Evolutionary conservation across 2,797 vertebrate genomes (phyloP).

Genomic region (Calcarius lapponicus): DNA sequence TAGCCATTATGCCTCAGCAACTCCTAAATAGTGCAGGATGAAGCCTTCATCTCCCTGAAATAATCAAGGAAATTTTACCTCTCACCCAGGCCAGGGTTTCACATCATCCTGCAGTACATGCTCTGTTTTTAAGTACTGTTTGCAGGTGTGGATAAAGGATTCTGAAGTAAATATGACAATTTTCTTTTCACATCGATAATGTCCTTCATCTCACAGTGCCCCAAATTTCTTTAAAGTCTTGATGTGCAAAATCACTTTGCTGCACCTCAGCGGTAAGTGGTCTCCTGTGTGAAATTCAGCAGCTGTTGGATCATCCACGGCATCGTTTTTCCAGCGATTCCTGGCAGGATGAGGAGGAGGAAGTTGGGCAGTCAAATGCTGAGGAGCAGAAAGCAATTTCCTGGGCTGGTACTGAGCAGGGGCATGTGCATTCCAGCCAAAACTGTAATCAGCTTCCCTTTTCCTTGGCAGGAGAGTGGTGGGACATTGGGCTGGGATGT

Average conservation of each 20-base stretch:
- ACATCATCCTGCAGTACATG: not conserved
- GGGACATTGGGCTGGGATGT: not conserved
- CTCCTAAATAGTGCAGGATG: not conserved
- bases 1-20: not conserved
- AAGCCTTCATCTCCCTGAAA: not conserved
- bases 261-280: not conserved
- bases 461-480: not conserved
- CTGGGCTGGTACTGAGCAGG: not conserved
- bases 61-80: not conserved
- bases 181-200: not conserved
- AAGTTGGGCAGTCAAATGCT: not conserved
- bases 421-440: fast-evolving
- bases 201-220: not conserved
- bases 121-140: not conserved
- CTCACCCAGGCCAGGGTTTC: not conserved
- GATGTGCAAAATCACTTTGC: not conserved
- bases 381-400: not conserved
- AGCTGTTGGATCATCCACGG: not conserved
- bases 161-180: not conserved
- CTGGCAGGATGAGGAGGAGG: not conserved
- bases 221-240: constrained; percentile 13
- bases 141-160: not conserved
- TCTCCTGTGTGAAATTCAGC: constrained; percentile 10
- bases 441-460: not conserved
- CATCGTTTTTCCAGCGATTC: not conserved